Percentiles rank a stretch among this genome's conserved stretches.
Conservation (phyloP, 2,888 invertebrate genomes). For the Lagria hirta region DNA sequence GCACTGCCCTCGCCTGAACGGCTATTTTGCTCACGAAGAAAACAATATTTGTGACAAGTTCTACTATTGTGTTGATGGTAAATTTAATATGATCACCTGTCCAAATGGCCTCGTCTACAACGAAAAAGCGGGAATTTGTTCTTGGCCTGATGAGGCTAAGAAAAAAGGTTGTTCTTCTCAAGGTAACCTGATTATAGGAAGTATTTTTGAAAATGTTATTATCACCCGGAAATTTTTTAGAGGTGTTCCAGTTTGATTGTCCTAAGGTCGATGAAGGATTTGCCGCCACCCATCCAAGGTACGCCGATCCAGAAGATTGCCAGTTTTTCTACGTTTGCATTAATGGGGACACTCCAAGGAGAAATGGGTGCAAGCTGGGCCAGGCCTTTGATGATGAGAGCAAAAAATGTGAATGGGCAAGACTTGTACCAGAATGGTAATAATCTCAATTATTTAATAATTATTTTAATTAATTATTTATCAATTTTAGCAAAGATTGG, state of each 20-base stretch:
- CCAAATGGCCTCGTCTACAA: conserved; percentile 86
- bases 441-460: conserved; percentile 33
- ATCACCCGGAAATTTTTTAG: conserved; percentile 52
- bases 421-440: conserved; percentile 88
- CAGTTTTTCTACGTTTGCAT: conserved; percentile 92
- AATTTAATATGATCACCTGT: conserved; percentile 87
- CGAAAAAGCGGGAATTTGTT: conserved; percentile 85
- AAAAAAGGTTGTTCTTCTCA: conserved; percentile 81
- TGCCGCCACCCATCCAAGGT: conserved; percentile 79
- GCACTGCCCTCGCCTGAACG: conserved; percentile 81
- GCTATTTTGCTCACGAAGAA: conserved; percentile 85
- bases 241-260: conserved; percentile 81
- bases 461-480: neutral
- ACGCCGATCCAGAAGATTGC: conserved; percentile 85
- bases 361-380: conserved; percentile 85
- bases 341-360: conserved; percentile 79
- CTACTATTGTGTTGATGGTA: conserved; percentile 86
- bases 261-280: conserved; percentile 74
- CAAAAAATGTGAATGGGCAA: conserved; percentile 82
- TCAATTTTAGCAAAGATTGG: conserved; percentile 78
- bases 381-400: conserved; percentile 83
- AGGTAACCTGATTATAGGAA: conserved; percentile 53
- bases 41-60: conserved; percentile 78
- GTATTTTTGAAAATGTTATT: conserved; percentile 2
- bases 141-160: conserved; percentile 91